These are phyloP conservation scores for Sebastes wilsoni DNA, from an alignment of 2,797 vertebrate genomes.

Conservation along the genomic window DNA sequence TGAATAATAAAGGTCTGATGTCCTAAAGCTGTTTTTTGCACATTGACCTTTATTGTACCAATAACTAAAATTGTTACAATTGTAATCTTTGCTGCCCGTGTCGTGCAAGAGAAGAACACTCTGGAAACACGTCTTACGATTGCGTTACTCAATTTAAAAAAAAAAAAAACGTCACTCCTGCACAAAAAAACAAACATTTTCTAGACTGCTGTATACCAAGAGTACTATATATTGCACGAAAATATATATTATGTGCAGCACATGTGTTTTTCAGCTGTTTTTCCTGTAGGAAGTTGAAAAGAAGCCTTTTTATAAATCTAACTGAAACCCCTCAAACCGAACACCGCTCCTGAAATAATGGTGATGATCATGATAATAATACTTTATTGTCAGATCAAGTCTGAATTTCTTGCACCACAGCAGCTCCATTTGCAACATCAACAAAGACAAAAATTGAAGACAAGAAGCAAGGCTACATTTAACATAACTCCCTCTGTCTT, in stretches of 20 bases:
- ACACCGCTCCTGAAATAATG: neutral
- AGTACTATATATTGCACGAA: neutral
- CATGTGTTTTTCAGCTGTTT: neutral
- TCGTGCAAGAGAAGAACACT: neutral
- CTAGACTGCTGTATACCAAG: neutral
- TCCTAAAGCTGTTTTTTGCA: neutral
- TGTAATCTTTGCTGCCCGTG: neutral
- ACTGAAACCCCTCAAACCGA: neutral
- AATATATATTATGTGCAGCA: neutral
- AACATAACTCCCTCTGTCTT: neutral
- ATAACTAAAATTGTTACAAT: neutral
- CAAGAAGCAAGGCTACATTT: neutral
- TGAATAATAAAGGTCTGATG: slow-evolving; percentile 66
- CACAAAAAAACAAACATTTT: neutral
- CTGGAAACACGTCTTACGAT: neutral
- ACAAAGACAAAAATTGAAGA: neutral
- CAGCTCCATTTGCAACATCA: neutral
- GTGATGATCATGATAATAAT: neutral
- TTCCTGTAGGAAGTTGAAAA: neutral
- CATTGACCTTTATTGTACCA: neutral
- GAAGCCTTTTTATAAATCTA: neutral
- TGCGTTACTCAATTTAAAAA: neutral
- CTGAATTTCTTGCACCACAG: neutral
- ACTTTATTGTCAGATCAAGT: neutral
- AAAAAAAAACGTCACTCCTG: neutral